Percentiles rank a stretch among this genome's conserved stretches.
Conservation (phyloP, 2,888 invertebrate genomes). For the Torymus auratus region DNA sequence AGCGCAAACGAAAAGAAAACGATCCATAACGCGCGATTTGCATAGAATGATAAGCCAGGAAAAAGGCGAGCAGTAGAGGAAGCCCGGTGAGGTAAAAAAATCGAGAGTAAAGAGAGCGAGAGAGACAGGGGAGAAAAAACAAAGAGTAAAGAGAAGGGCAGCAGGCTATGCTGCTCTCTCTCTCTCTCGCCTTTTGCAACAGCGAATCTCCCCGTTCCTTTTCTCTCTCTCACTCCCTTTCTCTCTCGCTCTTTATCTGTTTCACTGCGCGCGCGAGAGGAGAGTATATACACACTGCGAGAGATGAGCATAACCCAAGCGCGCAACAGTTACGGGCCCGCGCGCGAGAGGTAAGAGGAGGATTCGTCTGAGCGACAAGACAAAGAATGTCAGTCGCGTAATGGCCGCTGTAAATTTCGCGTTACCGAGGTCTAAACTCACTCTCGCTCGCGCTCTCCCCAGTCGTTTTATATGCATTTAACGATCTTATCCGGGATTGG, state of each 20-base stretch:
- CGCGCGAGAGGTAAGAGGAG: slow-evolving; percentile 48
- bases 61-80: background rate
- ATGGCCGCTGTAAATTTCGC: slow-evolving; percentile 73
- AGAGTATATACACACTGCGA: background rate
- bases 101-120: slow-evolving; percentile 8
- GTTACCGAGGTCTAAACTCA: slow-evolving; percentile 65
- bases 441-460: slow-evolving; percentile 37
- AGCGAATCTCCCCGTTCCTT: slow-evolving; percentile 41
- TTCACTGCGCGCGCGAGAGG: slow-evolving; percentile 27
- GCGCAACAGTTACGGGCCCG: slow-evolving; percentile 19
- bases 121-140: slow-evolving; percentile 29
- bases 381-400: slow-evolving; percentile 72
- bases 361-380: slow-evolving; percentile 70
- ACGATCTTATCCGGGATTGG: slow-evolving; percentile 54
- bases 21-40: slow-evolving; percentile 36
- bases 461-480: slow-evolving; percentile 55
- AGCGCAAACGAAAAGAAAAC: slow-evolving; percentile 15
- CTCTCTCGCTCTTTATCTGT: slow-evolving; percentile 37
- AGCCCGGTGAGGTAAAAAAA: slow-evolving; percentile 16
- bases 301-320: slow-evolving; percentile 45
- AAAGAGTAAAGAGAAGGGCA: slow-evolving; percentile 32
- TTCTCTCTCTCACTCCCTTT: background rate
- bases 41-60: slow-evolving; percentile 44
- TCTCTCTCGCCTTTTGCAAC: slow-evolving; percentile 33
- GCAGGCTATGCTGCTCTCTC: slow-evolving; percentile 22